Evolutionary conservation across 92 coral and sea anemone species (phyloP).

Genomic region (Parazoanthus darwini): DNA sequence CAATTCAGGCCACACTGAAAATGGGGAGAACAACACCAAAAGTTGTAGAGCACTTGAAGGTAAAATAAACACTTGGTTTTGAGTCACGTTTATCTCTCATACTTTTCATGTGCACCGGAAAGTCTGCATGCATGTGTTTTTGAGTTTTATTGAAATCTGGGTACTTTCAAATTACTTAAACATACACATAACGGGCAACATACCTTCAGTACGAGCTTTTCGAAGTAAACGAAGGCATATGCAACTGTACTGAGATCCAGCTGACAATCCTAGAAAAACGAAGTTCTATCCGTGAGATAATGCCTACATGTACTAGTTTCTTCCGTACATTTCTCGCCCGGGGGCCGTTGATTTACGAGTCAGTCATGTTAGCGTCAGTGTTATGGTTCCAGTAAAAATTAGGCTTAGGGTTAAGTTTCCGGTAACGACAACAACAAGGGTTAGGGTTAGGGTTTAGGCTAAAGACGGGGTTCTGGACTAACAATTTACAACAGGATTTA

Average conservation of each 20-base stretch:
- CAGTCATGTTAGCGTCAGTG: no score
- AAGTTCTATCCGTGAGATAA: neutral
- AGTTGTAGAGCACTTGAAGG: neutral
- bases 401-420: no score
- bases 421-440: no score
- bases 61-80: neutral
- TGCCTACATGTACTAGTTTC: neutral
- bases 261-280: conserved; percentile 71
- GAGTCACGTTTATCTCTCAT: neutral
- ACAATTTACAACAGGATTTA: no score
- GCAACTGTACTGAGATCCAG: conserved; percentile 89
- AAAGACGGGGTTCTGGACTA: no score
- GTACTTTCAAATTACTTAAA: no score
- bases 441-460: no score
- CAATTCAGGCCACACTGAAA: neutral
- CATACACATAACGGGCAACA: neutral
- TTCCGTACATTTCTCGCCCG: no score
- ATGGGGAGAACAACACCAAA: neutral
- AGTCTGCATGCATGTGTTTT: neutral
- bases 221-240: conserved; percentile 96
- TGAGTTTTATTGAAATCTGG: no score
- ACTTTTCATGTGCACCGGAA: neutral
- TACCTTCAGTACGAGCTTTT: conserved; percentile 93
- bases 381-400: no score
- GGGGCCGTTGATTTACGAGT: no score